Percentiles rank a stretch among this genome's conserved stretches.
These are phyloP conservation scores for Lutjanus erythropterus DNA, from an alignment of 2,113 vertebrate species.

Conservation along the genomic window DNA sequence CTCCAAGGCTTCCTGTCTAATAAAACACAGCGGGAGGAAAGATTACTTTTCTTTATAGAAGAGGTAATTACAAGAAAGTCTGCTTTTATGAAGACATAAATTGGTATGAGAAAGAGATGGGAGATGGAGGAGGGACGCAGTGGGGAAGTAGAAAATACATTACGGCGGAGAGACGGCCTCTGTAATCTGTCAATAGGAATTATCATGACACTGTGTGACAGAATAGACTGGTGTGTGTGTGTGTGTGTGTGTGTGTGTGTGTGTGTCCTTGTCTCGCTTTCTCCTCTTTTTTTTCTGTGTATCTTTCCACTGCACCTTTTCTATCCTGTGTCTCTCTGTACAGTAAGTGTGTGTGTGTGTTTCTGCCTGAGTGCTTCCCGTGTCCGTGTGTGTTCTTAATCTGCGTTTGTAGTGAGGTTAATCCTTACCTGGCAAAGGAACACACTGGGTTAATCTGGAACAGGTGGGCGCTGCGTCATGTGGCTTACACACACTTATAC, in stretches of 20 bases:
- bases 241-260: not conserved
- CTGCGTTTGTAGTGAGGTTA: slow-evolving; percentile 66
- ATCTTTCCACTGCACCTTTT: slow-evolving; percentile 22
- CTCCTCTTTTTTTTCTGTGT: not conserved
- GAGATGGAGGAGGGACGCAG: slow-evolving; percentile 7
- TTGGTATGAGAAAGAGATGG: slow-evolving; percentile 33
- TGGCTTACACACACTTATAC: slow-evolving; percentile 1
- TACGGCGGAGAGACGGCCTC: not conserved
- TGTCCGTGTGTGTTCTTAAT: slow-evolving; percentile 41
- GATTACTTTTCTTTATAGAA: slow-evolving; percentile 57
- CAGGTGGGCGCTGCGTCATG: slow-evolving; percentile 63
- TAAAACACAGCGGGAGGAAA: slow-evolving; percentile 59
- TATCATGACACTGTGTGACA: slow-evolving; percentile 6
- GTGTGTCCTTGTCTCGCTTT: not conserved
- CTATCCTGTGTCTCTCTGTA: not conserved
- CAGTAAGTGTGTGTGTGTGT: not conserved
- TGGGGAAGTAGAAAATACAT: slow-evolving; percentile 16
- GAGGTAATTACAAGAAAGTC: slow-evolving; percentile 67
- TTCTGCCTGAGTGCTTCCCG: not conserved
- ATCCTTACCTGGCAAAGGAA: slow-evolving; percentile 68
- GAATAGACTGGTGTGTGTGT: not conserved
- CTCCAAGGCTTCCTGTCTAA: slow-evolving; percentile 58
- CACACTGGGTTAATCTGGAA: slow-evolving; percentile 69
- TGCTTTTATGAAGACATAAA: slow-evolving; percentile 60
- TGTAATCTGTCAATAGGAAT: slow-evolving; percentile 34